phyloP scores from a whole-genome alignment of 2,113 vertebrate genomes.

The Nycticryphes semicollaris region DNA sequence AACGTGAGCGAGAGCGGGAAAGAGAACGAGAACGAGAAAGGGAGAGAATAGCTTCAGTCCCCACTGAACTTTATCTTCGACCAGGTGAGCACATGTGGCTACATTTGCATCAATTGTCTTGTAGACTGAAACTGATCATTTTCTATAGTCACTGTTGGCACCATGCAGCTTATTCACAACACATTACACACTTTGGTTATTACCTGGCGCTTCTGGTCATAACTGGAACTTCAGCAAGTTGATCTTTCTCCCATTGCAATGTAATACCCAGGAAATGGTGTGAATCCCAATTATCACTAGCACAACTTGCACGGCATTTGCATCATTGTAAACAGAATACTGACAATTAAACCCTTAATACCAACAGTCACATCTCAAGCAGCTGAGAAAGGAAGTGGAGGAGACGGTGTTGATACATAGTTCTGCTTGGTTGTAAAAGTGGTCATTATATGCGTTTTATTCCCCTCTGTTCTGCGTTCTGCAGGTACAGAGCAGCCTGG shows the following conservation, averaged over 20 bases:
- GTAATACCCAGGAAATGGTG: background rate
- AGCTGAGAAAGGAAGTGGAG: background rate
- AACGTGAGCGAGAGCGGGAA: constrained; percentile 73
- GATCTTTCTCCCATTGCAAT: background rate
- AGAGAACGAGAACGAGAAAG: constrained; percentile 71
- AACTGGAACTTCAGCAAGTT: background rate
- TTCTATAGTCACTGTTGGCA: background rate
- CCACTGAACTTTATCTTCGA: constrained; percentile 78
- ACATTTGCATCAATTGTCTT: background rate
- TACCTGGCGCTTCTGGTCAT: background rate
- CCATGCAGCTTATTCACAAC: background rate
- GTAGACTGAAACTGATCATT: background rate
- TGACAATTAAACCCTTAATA: background rate
- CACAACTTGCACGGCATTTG: background rate
- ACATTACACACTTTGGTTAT: background rate
- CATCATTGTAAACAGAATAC: background rate
- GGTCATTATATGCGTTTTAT: background rate
- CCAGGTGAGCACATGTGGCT: constrained; percentile 62
- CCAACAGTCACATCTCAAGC: background rate
- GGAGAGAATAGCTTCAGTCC: constrained; percentile 69
- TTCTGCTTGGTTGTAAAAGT: background rate
- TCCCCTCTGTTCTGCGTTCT: background rate
- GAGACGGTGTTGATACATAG: background rate
- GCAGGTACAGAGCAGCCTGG: constrained; percentile 86
- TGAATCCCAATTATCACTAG: background rate